Base-by-base conservation (phyloP, 1,140 invertebrate species). In the Neelides sp. region DNA sequence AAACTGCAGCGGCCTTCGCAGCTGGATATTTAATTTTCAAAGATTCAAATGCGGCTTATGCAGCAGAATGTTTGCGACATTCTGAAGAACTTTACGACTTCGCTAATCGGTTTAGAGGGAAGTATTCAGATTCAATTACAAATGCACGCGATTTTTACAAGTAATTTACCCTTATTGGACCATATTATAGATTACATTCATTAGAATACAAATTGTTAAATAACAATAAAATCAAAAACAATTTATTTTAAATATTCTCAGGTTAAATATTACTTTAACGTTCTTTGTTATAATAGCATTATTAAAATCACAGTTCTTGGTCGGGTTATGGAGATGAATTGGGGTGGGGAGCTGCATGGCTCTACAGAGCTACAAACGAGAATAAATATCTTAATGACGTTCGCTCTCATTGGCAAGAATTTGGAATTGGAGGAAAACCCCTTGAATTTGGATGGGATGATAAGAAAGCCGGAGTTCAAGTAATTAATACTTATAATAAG, bases 1-100 rank as follows among this genome's bases (percentile, higher is more conserved):
- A 80, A 63, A 75, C 74, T 2, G 72, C 77, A 2, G 76, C 77
- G 1, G 75, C 77, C 4, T 64, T 79, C 12, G 75, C 75, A 1
- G 64, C 73, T 28, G 69, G 73, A 20, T 68, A 74, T 4, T 68
- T 78, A 3, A 75, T 75, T 50, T 63, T 61, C 24, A 53, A 64
- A 23, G 50, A 47, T 13, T 45, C 63, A 39, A 71, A 79, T 59
- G 52, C 68, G 0, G 55, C 64, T 1, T 79, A 77, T 59, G 68
- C 75, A 2, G 59, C 60, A 0, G 45, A 64, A 20, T 69, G 73
- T 13, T 60, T 79, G 3, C 55, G 57, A 2, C 76, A 77, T 57
- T 73, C 78, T 0, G 69, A 67, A 24, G 64, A 74, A 44, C 65
- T 80, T 15, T 80, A 74, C 59, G 64, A 70, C n/a, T 79, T 80